Evolutionary conservation across 2,888 invertebrate species (phyloP).

Genomic region (Sarcophaga variegata): DNA sequence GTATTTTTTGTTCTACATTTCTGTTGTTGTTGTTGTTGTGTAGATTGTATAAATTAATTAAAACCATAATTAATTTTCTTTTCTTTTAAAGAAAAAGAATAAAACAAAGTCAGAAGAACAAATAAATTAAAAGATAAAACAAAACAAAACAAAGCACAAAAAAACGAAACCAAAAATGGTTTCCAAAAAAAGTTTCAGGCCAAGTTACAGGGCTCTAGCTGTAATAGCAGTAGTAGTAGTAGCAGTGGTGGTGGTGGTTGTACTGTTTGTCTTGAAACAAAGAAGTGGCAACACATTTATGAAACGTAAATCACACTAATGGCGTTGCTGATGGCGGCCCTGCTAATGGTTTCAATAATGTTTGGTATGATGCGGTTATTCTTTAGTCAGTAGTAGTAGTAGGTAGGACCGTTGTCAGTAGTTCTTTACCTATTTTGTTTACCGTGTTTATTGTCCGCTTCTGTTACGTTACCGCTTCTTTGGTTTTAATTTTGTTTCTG

Average conservation of each 20-base stretch:
- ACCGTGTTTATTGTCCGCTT: neutral
- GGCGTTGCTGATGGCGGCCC: conserved; percentile 38
- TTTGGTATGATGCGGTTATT: conserved; percentile 19
- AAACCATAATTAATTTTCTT: conserved; percentile 59
- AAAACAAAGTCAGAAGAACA: conserved; percentile 46
- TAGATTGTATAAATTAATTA: conserved; percentile 53
- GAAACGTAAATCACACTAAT: conserved; percentile 61
- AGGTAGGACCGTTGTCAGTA: neutral
- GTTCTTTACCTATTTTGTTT: neutral
- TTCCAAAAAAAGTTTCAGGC: too few relatives aligned
- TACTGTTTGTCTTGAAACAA: neutral
- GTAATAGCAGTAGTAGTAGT: neutral
- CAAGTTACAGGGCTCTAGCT: neutral
- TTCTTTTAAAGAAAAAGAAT: conserved; percentile 15
- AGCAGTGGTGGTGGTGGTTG: neutral
- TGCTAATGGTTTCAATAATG: conserved; percentile 2
- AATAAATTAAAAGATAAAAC: conserved; percentile 24
- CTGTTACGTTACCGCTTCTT: neutral
- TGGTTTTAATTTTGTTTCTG: neutral
- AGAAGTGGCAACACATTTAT: conserved; percentile 27
- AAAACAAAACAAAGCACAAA: neutral
- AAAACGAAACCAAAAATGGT: neutral
- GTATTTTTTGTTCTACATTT: neutral
- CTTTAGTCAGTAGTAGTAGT: conserved; percentile 50
- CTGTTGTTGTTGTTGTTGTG: neutral